Conservation (phyloP, 2,888 invertebrate species). For the Cetonia aurata region DNA sequence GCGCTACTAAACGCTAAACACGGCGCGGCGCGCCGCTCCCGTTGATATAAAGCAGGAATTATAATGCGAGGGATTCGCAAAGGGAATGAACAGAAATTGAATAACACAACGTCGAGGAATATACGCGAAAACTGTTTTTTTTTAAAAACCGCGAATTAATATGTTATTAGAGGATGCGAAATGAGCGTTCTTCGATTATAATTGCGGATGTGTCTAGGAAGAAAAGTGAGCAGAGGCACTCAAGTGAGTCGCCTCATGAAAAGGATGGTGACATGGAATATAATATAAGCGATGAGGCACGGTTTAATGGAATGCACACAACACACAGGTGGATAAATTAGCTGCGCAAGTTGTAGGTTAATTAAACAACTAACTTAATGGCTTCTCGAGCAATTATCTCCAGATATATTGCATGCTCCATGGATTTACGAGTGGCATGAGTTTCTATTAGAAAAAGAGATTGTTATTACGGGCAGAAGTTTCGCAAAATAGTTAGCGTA, state of each 20-base stretch:
- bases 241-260: slow-evolving; percentile 24
- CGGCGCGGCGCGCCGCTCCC: too few relatives aligned
- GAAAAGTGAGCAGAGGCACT: not conserved
- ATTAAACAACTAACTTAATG: slow-evolving; percentile 62
- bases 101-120: too few relatives aligned
- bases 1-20: too few relatives aligned
- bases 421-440: slow-evolving; percentile 57
- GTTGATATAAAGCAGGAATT: too few relatives aligned
- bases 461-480: slow-evolving; percentile 4
- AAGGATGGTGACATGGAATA: slow-evolving; percentile 44
- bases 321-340: slow-evolving; percentile 55
- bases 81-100: too few relatives aligned
- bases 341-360: slow-evolving; percentile 56
- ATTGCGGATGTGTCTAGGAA: slow-evolving; percentile 25
- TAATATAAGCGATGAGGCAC: slow-evolving; percentile 39
- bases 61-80: too few relatives aligned
- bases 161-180: too few relatives aligned
- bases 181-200: slow-evolving; percentile 14
- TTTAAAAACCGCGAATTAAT: too few relatives aligned
- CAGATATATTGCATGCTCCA: slow-evolving; percentile 61
- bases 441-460: slow-evolving; percentile 38
- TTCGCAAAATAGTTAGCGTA: too few relatives aligned
- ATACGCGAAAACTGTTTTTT: too few relatives aligned
- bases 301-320: slow-evolving; percentile 25
- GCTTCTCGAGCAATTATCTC: slow-evolving; percentile 63